Evolutionary conservation across 2,888 invertebrate species (phyloP).

Genomic region (Drosophila recens): DNA sequence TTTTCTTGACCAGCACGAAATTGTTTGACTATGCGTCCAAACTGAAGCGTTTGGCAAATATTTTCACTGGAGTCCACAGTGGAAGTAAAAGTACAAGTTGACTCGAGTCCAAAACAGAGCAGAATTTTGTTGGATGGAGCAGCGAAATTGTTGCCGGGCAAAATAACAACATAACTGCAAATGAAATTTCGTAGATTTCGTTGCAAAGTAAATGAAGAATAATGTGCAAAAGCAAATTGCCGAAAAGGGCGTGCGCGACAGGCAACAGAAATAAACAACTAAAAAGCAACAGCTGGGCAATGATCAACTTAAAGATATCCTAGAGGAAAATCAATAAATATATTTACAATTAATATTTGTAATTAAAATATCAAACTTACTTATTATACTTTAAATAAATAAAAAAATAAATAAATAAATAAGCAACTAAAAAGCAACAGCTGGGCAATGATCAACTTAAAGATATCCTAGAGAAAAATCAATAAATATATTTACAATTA

Average conservation of each 20-base stretch:
- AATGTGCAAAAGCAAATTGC: constrained; percentile 77
- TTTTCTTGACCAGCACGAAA: constrained; percentile 58
- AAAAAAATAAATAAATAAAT: too few species aligned
- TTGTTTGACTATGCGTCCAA: constrained; percentile 74
- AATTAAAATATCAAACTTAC: neutral
- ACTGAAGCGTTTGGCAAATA: constrained; percentile 74
- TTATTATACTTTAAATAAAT: too few species aligned
- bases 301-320: neutral
- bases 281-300: neutral
- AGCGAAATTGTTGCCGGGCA: constrained; percentile 47
- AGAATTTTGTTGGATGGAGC: constrained; percentile 3
- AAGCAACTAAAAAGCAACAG: too few species aligned
- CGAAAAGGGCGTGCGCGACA: constrained; percentile 42
- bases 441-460: too few species aligned
- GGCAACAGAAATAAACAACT: constrained; percentile 24
- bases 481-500: too few species aligned
- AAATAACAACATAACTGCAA: constrained; percentile 79
- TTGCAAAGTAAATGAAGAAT: constrained; percentile 79
- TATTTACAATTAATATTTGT: neutral
- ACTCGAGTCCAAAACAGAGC: constrained; percentile 9
- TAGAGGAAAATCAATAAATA: neutral
- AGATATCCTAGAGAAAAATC: too few species aligned
- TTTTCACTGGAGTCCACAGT: constrained; percentile 37
- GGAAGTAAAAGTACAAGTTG: neutral
- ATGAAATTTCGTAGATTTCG: constrained; percentile 78